Base-by-base conservation (phyloP, 1,140 invertebrate species). In the Aphaenogaster rudis region DNA sequence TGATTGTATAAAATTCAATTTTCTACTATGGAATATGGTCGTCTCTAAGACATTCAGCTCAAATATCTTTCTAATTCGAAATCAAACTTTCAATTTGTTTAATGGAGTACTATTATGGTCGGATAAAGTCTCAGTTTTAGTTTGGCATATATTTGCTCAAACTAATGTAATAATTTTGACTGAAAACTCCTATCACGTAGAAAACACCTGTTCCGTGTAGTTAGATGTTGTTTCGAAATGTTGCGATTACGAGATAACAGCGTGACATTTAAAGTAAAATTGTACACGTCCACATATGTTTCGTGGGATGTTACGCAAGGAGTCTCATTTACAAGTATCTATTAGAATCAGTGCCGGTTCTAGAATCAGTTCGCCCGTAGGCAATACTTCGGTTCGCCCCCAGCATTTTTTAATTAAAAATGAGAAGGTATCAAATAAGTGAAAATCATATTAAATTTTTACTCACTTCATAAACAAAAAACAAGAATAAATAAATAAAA, bases 191-290 rank as follows among this genome's bases (percentile, higher is more conserved):
- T 15, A 7, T 39, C 63, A 61, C 64, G n/a, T 36, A n/a, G 72
- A 78, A 88, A 82, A 78, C 76, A 76, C 54, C 39, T 74, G 76
- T 67, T 45, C 50, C 67, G 48, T n/a, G 61, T 48, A 88, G 76
- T 88, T 87, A 48, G 33, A 54, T 64, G n/a, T 59, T 54, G n/a
- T 77, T 54, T 59, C 42, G 63, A 72, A 48, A 74, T 42, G n/a
- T 52, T 59, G 67, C 76, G 71, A 88, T 90, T 80, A 86, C 54
- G 88, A 81, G 78, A 86, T 71, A 45, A 72, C 63, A 13, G 63
- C 33, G 11, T 59, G 45, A 77, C 84, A 86, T 86, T 77, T 86
- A 77, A 64, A 78, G 13, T n/a, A 21, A 72, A 90, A 90, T 33
- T 71, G 17, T 71, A 59, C 64, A 59, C 36, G 21, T 33, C 50